phyloP scores from a whole-genome alignment of 2,113 vertebrate species.

The Syngnathus floridae region DNA sequence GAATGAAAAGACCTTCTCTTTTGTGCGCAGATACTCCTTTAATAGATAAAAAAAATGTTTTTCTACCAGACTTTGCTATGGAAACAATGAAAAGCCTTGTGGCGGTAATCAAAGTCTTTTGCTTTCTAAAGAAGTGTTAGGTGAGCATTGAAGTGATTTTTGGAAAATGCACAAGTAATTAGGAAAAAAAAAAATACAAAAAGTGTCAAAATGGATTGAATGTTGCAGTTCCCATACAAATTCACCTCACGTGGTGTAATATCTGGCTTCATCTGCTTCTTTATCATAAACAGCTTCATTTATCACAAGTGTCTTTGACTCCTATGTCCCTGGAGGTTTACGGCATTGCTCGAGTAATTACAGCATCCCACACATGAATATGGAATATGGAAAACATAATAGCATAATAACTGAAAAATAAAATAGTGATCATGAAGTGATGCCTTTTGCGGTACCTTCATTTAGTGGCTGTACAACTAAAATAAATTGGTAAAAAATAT shows the following conservation, averaged over 20 bases:
- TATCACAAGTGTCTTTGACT: neutral
- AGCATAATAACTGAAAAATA: too few species aligned
- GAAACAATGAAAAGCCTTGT: constrained; percentile 6
- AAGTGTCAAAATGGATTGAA: neutral
- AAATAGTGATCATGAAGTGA: too few species aligned
- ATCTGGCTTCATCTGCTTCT: neutral
- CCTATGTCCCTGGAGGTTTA: neutral
- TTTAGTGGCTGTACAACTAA: too few species aligned
- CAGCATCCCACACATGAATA: neutral
- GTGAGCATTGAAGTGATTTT: neutral
- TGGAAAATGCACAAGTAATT: neutral
- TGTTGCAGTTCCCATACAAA: neutral
- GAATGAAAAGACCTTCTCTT: constrained; percentile 5
- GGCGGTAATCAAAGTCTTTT: neutral
- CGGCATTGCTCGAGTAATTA: neutral
- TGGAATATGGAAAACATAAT: neutral
- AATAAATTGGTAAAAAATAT: too few species aligned
- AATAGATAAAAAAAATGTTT: neutral
- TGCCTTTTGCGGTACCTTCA: too few species aligned
- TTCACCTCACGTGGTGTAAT: neutral
- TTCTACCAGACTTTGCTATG: neutral
- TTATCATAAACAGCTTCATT: neutral
- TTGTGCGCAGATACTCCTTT: constrained; percentile 1
- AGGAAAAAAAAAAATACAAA: neutral
- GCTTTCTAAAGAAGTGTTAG: neutral